Base-by-base conservation (phyloP, 2,113 vertebrate genomes). In the Erinaceus europaeus region DNA sequence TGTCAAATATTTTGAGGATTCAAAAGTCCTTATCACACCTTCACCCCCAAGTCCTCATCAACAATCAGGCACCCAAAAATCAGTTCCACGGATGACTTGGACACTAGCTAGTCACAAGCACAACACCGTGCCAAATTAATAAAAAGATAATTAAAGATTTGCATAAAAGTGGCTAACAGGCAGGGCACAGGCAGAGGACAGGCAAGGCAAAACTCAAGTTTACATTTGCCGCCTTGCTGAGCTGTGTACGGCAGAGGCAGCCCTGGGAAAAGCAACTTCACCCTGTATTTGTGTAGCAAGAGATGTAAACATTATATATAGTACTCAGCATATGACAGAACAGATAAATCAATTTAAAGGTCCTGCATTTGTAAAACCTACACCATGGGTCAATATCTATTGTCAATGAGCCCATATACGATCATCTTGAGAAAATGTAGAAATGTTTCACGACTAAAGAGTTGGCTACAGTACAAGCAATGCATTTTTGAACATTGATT, bases 1-100 rank as follows among this genome's bases (percentile, higher is more conserved):
- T 97, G 97, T 97, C 97, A 98, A 97, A 97, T 97, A 97, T 97
- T 98, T 97, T 95, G 96, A 97, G 96, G 93, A 95, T 96, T 94
- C 94, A 95, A 79, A 93, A 95, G 94, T 91, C 82, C 90, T 97
- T 96, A 96, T 97, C 92, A 83, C 78, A 94, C 85, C 67, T 88
- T 85, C 91, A 92, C 85, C 84, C 90, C 88, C 36, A 2, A 85
- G 95, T 94, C 94, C 77, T 96, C 96, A 95, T 96, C 96, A 96
- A 93, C 95, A 94, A 89, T 53, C 93, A 94, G 94, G 93, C 93
- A 92, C 91, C 94, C 94, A 88, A 89, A 95, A 96, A 91, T 81
- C 4, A 65, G 77, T 81, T 73, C 69, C 71, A 1, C 1, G 1
- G 64, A 88, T 68, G 90, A 94, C 95, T 95, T 44, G 42, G 93